Evolutionary conservation across 2,888 invertebrate species (phyloP).

Genomic region (Panorpa germanica): DNA sequence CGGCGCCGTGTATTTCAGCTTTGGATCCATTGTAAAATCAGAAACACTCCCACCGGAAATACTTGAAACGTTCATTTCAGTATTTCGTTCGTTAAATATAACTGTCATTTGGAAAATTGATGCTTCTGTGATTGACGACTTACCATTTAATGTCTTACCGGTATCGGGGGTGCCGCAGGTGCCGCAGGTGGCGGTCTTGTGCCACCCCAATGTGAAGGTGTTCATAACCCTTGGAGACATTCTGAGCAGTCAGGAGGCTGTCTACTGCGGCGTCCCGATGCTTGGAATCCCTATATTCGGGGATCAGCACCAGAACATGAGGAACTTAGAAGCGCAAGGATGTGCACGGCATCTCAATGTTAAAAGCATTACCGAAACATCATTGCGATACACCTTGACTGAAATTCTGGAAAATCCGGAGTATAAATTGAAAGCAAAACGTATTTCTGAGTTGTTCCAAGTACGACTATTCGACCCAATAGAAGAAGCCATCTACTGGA

Average conservation of each 20-base stretch:
- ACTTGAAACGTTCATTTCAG: conserved; percentile 18
- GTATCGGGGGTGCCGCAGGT: conserved; percentile 26
- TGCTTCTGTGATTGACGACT: conserved; percentile 18
- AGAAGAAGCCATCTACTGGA: conserved; percentile 8
- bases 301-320: conserved; percentile 25
- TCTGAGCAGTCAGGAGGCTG: conserved; percentile 28
- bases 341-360: neutral
- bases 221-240: conserved; percentile 35
- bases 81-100: conserved; percentile 22
- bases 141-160: conserved; percentile 21
- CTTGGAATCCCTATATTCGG: conserved; percentile 25
- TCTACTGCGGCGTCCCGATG: conserved; percentile 25
- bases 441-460: conserved; percentile 7
- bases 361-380: conserved; percentile 2
- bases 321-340: neutral
- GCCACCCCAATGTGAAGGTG: conserved; percentile 28
- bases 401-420: conserved; percentile 12
- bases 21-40: conserved; percentile 24
- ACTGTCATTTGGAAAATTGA: conserved; percentile 27
- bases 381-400: conserved; percentile 11
- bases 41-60: conserved; percentile 19
- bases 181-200: conserved; percentile 28
- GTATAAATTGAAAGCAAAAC: conserved; percentile 10
- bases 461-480: conserved; percentile 8
- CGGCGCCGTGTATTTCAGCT: conserved; percentile 22